phyloP scores from a whole-genome alignment of 1,140 invertebrate genomes.

The Dreissena polymorpha region DNA sequence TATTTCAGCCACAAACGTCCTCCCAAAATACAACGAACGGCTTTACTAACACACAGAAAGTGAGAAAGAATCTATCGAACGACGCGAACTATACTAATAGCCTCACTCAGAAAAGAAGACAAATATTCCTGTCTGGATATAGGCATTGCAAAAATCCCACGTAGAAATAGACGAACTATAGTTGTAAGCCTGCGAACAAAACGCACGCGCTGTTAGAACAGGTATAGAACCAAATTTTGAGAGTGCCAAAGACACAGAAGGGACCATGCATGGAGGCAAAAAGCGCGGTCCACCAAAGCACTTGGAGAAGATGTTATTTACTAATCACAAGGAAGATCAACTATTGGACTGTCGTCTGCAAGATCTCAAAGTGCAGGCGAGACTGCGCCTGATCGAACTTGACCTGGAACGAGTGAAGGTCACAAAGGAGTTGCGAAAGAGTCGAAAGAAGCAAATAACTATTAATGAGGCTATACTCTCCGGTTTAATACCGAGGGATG shows the following conservation, averaged over 20 bases:
- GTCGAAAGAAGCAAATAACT: conserved; percentile 58
- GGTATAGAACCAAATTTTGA: no score
- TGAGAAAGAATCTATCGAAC: no score
- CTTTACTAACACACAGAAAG: no score
- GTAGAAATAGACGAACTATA: no score
- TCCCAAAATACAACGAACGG: no score
- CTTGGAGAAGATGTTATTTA: conserved; percentile 68
- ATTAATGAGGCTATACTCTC: conserved; percentile 50
- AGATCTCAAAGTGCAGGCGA: conserved; percentile 57
- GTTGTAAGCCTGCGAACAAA: no score
- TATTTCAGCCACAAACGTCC: no score
- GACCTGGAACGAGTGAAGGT: conserved; percentile 64
- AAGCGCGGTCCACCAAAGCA: conserved; percentile 60
- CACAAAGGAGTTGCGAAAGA: conserved; percentile 63
- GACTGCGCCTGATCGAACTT: conserved; percentile 62
- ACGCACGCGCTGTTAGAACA: no score
- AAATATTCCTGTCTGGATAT: no score
- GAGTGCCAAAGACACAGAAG: not conserved
- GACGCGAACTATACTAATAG: no score
- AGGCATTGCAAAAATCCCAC: no score
- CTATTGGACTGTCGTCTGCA: conserved; percentile 56
- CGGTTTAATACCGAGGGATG: conserved; percentile 14
- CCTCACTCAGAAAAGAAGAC: no score
- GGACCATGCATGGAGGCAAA: conserved; percentile 15
- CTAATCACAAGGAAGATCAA: conserved; percentile 68